These are phyloP conservation scores for Andrena minutula DNA, from an alignment of 2,888 invertebrate species.

Conservation along the genomic window DNA sequence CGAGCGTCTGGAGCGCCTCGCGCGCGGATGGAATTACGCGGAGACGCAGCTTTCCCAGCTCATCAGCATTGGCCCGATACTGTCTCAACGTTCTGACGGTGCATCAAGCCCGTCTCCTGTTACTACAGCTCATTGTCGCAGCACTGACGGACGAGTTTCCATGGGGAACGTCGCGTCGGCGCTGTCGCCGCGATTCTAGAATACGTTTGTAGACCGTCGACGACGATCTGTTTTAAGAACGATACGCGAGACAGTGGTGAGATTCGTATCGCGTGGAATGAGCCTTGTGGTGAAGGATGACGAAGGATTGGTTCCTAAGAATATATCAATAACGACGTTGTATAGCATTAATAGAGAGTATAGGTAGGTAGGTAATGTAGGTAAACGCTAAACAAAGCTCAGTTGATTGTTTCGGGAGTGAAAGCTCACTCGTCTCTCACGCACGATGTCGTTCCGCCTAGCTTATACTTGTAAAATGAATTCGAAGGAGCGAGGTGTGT, in stretches of 20 bases:
- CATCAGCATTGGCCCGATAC: neutral
- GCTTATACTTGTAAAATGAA: constrained; percentile 66
- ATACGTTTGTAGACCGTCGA: constrained; percentile 30
- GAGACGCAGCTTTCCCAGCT: neutral
- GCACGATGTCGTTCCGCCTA: constrained; percentile 56
- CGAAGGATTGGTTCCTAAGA: constrained; percentile 49
- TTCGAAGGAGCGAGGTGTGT: constrained; percentile 71
- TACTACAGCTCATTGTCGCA: neutral
- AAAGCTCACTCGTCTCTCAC: constrained; percentile 62
- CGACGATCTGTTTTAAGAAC: constrained; percentile 16
- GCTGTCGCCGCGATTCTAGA: neutral
- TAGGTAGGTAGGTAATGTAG: constrained; percentile 59
- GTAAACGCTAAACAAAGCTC: constrained; percentile 83
- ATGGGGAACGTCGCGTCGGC: neutral
- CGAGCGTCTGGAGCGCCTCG: constrained; percentile 29
- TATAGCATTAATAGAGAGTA: constrained; percentile 67
- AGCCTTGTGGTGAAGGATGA: constrained; percentile 39
- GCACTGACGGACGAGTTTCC: neutral
- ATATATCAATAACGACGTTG: constrained; percentile 61
- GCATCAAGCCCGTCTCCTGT: too few species aligned
- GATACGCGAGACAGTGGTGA: constrained; percentile 20
- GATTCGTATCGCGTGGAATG: constrained; percentile 27
- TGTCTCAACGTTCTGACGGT: neutral
- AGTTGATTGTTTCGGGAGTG: constrained; percentile 83
- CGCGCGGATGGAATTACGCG: neutral